Conservation (phyloP, 2,888 invertebrate genomes). For the Teinopalpus imperialis region DNA sequence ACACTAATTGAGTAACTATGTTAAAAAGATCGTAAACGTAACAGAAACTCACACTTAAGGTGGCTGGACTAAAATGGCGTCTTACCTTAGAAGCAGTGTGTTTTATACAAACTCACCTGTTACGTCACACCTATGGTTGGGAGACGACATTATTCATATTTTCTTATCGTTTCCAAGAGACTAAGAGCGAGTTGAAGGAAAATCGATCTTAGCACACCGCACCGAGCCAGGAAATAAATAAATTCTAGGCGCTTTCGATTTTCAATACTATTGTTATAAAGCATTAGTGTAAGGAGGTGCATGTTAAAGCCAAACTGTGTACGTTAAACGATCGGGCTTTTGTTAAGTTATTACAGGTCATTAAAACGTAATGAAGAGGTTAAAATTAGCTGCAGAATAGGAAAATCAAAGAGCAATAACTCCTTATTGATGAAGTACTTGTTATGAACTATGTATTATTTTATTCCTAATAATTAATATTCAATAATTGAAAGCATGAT, state of each 20-base stretch:
- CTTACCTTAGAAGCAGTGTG: constrained; percentile 49
- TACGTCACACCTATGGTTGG: constrained; percentile 71
- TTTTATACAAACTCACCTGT: constrained; percentile 72
- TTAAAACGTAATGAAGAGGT: constrained; percentile 1
- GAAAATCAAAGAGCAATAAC: too few species aligned
- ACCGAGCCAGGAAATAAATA: constrained; percentile 31
- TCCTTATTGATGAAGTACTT: too few species aligned
- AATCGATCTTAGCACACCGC: constrained; percentile 37
- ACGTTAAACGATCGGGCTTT: constrained; percentile 18
- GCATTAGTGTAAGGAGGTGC: constrained; percentile 12
- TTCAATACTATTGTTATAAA: constrained; percentile 42
- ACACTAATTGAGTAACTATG: constrained; percentile 46
- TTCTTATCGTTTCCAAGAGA: constrained; percentile 49
- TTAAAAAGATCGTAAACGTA: constrained; percentile 44
- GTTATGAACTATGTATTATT: too few species aligned
- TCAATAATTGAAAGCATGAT: too few species aligned
- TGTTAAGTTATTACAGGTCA: constrained; percentile 17
- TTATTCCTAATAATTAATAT: too few species aligned
- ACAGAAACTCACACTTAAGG: constrained; percentile 40
- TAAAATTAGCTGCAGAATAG: too few species aligned
- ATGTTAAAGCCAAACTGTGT: constrained; percentile 18
- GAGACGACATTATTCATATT: constrained; percentile 55
- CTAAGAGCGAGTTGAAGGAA: constrained; percentile 40
- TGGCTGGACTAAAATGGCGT: constrained; percentile 65
- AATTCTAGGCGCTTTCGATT: constrained; percentile 41